Evolutionary conservation across 2,797 vertebrate genomes (phyloP), one percentile per base, ranked within the genome.

Genomic region (Podargus strigoides): DNA sequence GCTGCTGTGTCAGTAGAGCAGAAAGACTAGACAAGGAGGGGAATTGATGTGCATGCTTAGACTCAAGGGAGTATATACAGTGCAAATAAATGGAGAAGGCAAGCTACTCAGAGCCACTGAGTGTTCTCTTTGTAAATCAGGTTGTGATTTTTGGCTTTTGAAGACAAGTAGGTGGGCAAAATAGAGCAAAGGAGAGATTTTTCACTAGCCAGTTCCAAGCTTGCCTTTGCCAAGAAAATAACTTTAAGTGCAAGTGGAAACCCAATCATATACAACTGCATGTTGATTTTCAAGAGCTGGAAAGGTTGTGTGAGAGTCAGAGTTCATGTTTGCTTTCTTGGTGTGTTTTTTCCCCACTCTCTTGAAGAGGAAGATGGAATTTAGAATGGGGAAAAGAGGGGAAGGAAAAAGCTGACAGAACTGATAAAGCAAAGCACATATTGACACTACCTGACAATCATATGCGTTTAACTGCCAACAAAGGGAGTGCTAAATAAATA

Each of bases 141-240:
- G 37, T 83, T 96, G 90, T 92, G 93, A 91, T 94, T 97, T 94
- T 94, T 95, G 91, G 92, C 95, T 86, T 91, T 69, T 72, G 85
- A 59, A 94, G 47, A 81, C 26, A 77, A 47, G 66, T 84, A 92
- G 86, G 66, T 94, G 92, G 64, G 85, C 75, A 94, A 93, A 93
- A 74, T 18, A 63, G 84, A 86, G 72, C 5, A 15, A 74, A 85
- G 41, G 44, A 74, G 60, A 76, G 55, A 22, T 79, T 86, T 94
- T 95, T 73, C 64, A 88, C 47, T 93, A 89, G 91, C 78, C 59
- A 83, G 56, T 47, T 81, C 69, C 63, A 77, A 79, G 67, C 21
- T 85, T 3, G 4, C n/a, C 30, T 80, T 86, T 95, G 89, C 67
- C 93, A 93, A 93, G 82, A 91, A 91, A 81, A 11, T 89, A 62